These are phyloP conservation scores for Axinella damicornis DNA, from an alignment of 37 sponge, comb jelly and placozoan species.

Conservation along the genomic window DNA sequence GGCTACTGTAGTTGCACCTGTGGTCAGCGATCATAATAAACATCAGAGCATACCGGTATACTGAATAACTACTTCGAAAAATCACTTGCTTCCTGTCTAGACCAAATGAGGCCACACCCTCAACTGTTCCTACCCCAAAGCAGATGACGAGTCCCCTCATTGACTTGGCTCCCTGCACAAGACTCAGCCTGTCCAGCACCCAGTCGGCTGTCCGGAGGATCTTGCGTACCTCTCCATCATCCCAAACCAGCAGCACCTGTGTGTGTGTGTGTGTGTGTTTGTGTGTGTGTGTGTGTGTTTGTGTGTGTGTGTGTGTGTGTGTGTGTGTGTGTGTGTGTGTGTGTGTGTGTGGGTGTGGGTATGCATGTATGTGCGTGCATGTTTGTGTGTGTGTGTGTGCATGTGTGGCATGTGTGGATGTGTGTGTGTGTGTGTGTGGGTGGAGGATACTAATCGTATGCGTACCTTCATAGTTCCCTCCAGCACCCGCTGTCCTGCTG, in stretches of 20 bases:
- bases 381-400: neutral
- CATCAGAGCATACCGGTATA: too few species aligned
- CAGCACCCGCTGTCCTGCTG: constrained; percentile 48
- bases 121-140: constrained; percentile 66
- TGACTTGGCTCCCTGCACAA: constrained; percentile 80
- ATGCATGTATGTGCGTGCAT: neutral
- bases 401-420: too few species aligned
- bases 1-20: too few species aligned
- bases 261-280: too few species aligned
- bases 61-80: too few species aligned
- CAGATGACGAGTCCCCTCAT: constrained; percentile 88
- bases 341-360: neutral
- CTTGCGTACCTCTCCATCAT: constrained; percentile 72
- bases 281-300: neutral
- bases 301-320: neutral
- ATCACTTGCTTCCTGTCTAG: too few species aligned
- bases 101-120: too few species aligned
- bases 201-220: constrained; percentile 66
- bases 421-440: neutral
- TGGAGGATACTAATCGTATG: neutral
- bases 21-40: too few species aligned
- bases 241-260: constrained; percentile 80
- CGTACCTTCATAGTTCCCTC: constrained; percentile 75
- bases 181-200: constrained; percentile 64
- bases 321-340: neutral